A percentile compares a stretch with the other conserved stretches of the same genome.
These are phyloP conservation scores for Sapajus apella DNA, from an alignment of 2,113 vertebrate genomes.

Conservation along the genomic window DNA sequence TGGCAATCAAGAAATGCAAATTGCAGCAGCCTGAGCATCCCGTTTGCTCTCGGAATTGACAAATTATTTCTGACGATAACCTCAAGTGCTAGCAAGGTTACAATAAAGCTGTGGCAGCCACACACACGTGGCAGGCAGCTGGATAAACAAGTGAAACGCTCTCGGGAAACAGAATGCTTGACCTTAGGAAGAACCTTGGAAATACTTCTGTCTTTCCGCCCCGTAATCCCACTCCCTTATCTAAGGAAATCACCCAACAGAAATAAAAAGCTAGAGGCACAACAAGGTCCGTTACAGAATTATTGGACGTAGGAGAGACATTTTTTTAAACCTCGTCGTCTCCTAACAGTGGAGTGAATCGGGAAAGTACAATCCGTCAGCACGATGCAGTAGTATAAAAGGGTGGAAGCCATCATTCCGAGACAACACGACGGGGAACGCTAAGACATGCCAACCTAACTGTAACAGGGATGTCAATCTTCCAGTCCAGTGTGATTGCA, in stretches of 20 bases:
- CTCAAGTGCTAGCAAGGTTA: not conserved
- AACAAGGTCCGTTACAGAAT: not conserved
- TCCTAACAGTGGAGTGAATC: not conserved
- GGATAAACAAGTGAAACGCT: fast-evolving
- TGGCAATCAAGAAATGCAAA: not conserved
- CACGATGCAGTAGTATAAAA: not conserved
- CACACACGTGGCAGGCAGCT: not conserved
- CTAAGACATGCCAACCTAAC: not conserved
- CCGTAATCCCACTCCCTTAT: not conserved
- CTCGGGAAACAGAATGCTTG: not conserved
- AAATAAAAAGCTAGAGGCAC: not conserved
- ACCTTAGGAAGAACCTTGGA: not conserved
- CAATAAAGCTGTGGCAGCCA: no score
- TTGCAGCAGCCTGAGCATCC: not conserved
- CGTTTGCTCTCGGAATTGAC: not conserved
- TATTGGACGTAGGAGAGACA: not conserved
- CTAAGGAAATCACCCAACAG: not conserved
- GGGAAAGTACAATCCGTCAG: not conserved
- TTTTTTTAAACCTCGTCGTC: not conserved
- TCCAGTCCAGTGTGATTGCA: not conserved
- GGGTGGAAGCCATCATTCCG: not conserved
- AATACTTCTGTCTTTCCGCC: not conserved
- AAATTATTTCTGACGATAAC: not conserved
- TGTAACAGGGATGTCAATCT: not conserved
- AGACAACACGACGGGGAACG: not conserved